A percentile compares a stretch with the other conserved stretches of the same genome.
Conservation (phyloP, 2,888 invertebrate species). For the Incurvaria masculella region DNA sequence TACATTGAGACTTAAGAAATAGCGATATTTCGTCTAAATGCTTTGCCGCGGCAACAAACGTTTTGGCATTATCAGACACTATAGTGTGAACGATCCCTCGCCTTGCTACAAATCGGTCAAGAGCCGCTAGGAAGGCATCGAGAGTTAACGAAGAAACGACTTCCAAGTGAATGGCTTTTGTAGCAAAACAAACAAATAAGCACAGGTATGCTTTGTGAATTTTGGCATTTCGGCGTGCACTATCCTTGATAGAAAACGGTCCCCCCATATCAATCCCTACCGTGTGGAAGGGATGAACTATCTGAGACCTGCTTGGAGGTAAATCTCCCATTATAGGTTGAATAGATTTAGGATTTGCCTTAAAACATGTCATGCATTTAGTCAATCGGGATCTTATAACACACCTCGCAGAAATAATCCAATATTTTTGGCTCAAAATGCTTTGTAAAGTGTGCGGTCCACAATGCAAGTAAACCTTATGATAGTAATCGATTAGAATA, state of each 20-base stretch:
- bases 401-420: neutral
- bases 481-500: neutral
- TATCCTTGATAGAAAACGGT: conserved; percentile 8
- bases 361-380: neutral
- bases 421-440: neutral
- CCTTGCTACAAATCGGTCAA: conserved; percentile 11
- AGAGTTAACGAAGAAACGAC: conserved; percentile 5
- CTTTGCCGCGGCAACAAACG: conserved; percentile 11
- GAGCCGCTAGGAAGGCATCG: conserved; percentile 10
- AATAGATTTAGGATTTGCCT: too few species aligned
- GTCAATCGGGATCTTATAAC: neutral
- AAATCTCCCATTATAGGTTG: neutral
- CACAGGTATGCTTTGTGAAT: conserved; percentile 18
- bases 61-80: conserved; percentile 12
- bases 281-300: neutral
- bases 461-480: neutral
- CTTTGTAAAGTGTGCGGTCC: neutral
- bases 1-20: neutral
- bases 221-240: conserved; percentile 11
- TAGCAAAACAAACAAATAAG: conserved; percentile 20
- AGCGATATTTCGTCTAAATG: conserved; percentile 4
- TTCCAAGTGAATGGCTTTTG: conserved; percentile 17
- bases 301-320: neutral
- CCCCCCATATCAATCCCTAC: neutral
- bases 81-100: conserved; percentile 9